phyloP scores from a whole-genome alignment of 2,113 vertebrate species.

The Hydrolagus affinis region DNA sequence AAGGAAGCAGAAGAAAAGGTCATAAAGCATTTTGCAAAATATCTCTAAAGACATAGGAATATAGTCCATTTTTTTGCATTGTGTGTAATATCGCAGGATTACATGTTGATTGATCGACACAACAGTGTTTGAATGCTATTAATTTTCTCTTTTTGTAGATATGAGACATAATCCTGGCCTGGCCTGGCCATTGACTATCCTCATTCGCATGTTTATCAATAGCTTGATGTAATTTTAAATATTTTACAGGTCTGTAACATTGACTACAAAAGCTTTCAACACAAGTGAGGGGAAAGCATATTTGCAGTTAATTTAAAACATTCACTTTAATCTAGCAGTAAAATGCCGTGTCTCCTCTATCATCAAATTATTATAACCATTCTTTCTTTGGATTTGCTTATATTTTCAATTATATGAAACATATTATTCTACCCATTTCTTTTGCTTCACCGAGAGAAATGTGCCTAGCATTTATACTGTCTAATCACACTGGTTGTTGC shows the following conservation, averaged over 20 bases:
- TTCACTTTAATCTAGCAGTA: neutral
- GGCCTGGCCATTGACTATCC: neutral
- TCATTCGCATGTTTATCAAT: slow-evolving; percentile 15
- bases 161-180: neutral
- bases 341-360: neutral
- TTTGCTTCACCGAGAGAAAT: neutral
- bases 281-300: neutral
- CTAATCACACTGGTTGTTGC: neutral
- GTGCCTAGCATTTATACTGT: neutral
- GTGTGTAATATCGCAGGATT: neutral
- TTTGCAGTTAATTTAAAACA: neutral
- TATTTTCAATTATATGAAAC: slow-evolving; percentile 3
- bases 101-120: neutral
- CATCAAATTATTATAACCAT: neutral
- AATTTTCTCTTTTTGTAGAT: neutral
- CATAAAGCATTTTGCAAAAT: neutral
- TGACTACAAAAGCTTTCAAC: neutral
- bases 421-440: slow-evolving; percentile 5
- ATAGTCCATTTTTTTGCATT: neutral
- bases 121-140: neutral
- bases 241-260: neutral
- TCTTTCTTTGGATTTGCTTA: neutral
- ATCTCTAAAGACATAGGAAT: neutral
- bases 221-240: neutral
- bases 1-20: neutral